phyloP scores from a whole-genome alignment of 2,797 vertebrate species.

The Numenius phaeopus region DNA sequence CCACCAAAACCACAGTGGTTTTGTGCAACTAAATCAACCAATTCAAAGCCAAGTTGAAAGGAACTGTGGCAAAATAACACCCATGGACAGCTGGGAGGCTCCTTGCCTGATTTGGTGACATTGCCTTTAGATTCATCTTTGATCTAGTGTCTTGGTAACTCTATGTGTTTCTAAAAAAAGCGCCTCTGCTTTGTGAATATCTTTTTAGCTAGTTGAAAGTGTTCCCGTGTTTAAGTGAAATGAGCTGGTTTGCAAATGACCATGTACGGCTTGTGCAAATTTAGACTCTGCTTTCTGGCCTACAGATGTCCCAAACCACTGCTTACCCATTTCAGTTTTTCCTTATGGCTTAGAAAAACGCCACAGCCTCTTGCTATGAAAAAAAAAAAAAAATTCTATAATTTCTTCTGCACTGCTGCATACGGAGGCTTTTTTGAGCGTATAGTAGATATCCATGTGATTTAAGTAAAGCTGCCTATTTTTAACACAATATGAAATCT shows the following conservation, averaged over 20 bases:
- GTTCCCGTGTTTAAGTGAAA: constrained; percentile 23
- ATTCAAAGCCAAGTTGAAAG: neutral
- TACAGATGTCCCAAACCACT: neutral
- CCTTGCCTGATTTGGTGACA: fast-evolving
- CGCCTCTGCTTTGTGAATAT: neutral
- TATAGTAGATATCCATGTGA: constrained; percentile 37
- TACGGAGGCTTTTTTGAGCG: neutral
- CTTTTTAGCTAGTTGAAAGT: neutral
- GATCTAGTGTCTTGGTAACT: neutral
- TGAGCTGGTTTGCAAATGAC: constrained; percentile 2
- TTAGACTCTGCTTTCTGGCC: neutral
- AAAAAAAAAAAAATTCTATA: neutral
- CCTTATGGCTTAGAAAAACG: constrained; percentile 49
- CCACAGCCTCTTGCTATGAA: neutral
- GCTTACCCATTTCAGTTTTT: constrained; percentile 41
- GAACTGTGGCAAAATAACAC: neutral
- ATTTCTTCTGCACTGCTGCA: constrained; percentile 47
- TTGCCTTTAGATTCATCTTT: neutral
- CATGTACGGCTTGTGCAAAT: neutral
- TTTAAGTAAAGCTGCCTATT: constrained; percentile 54
- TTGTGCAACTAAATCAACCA: neutral
- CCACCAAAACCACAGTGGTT: neutral
- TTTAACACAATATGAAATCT: constrained; percentile 65
- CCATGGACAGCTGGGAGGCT: neutral
- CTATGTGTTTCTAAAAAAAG: neutral